These are phyloP conservation scores for Embidobia sp. DNA, from an alignment of 2,888 invertebrate genomes.

Conservation along the genomic window DNA sequence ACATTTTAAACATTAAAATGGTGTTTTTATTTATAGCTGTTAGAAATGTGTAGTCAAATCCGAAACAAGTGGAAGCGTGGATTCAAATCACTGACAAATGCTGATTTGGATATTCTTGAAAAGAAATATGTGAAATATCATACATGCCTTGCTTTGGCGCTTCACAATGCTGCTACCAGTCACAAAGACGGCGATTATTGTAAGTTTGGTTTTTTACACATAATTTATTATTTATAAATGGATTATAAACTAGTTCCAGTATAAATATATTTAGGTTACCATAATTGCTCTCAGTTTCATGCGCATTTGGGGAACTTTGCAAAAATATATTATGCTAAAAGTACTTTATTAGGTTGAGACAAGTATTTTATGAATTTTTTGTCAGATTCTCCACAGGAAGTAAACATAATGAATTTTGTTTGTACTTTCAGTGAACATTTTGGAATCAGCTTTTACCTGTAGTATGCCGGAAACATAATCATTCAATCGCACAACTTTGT, in stretches of 20 bases:
- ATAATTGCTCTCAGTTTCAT: no score
- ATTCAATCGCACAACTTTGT: conserved; percentile 25
- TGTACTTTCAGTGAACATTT: conserved; percentile 79
- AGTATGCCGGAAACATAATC: conserved; percentile 77
- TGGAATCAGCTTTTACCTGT: conserved; percentile 80
- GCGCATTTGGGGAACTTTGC: no score
- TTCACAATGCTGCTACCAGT: conserved; percentile 77
- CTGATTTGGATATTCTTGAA: conserved; percentile 75
- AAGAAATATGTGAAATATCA: conserved; percentile 78
- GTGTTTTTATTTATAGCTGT: conserved; percentile 67
- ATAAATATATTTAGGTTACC: no score
- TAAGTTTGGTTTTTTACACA: no score
- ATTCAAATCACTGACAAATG: conserved; percentile 69
- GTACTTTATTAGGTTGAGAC: no score
- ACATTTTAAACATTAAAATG: conserved; percentile 5
- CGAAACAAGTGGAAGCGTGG: conserved; percentile 76
- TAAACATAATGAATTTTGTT: conserved; percentile 28
- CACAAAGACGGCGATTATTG: conserved; percentile 79
- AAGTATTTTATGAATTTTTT: no score
- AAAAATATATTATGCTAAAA: no score
- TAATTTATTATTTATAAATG: no score
- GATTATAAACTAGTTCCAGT: no score
- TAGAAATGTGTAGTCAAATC: conserved; percentile 77
- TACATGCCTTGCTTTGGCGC: conserved; percentile 76
- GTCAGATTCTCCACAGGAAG: no score